A percentile compares a stretch with the other conserved stretches of the same genome.
These are phyloP conservation scores for Plebejus melissa DNA, from an alignment of 2,888 invertebrate species.

Conservation along the genomic window DNA sequence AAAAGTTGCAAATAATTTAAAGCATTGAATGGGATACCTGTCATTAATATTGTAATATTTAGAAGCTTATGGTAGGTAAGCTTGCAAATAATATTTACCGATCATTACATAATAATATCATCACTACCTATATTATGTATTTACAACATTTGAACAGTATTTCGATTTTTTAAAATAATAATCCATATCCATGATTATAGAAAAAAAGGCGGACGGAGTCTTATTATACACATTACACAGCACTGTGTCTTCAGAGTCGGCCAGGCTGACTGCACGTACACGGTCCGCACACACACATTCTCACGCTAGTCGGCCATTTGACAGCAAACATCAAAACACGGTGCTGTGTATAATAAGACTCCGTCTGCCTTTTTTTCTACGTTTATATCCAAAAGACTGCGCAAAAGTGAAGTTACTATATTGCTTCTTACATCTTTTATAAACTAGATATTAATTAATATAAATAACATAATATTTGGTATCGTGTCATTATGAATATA, in stretches of 20 bases:
- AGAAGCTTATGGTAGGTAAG: not conserved
- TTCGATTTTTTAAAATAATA: not conserved
- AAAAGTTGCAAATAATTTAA: no score
- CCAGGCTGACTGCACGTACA: no score
- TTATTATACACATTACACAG: no score
- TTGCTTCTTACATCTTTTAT: not conserved
- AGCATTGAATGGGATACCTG: no score
- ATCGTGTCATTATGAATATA: not conserved
- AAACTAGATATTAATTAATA: not conserved
- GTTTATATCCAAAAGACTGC: not conserved
- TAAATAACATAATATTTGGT: slow-evolving; percentile 4
- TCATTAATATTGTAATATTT: no score
- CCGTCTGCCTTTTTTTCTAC: no score
- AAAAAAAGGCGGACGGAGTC: no score
- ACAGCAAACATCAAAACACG: no score
- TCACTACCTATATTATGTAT: not conserved
- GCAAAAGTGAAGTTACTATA: not conserved
- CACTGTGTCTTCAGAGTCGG: no score
- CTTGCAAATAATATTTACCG: not conserved
- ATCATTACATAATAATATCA: not conserved
- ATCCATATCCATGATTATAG: not conserved
- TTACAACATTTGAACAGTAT: not conserved
- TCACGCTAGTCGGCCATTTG: no score
- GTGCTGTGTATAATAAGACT: no score
- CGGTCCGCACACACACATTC: no score